Conservation (phyloP, 2,113 vertebrate genomes). For the Aldabrachelys gigantea region DNA sequence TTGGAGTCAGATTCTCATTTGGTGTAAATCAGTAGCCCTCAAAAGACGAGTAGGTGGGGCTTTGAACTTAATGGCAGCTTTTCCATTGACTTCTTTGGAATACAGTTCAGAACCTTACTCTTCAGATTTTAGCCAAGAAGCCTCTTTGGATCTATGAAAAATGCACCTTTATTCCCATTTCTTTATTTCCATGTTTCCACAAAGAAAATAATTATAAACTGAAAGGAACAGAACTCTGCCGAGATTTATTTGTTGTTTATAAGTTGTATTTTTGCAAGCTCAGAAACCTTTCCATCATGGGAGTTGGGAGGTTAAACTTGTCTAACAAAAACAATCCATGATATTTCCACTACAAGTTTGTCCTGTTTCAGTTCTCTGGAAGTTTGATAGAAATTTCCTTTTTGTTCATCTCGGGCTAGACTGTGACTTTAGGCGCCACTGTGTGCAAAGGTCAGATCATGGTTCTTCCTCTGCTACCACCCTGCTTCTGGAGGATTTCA, state of each 20-base stretch:
- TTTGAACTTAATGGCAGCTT: rapidly evolving
- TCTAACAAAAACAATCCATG: neutral
- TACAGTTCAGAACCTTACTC: neutral
- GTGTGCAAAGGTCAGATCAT: neutral
- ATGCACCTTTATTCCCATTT: neutral
- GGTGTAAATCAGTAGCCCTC: neutral
- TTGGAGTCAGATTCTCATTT: neutral
- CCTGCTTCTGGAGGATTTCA: neutral
- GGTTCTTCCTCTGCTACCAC: neutral
- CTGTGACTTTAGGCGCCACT: neutral
- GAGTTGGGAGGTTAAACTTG: neutral
- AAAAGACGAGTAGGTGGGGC: neutral
- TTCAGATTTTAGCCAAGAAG: neutral
- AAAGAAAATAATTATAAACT: neutral
- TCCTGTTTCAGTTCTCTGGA: neutral
- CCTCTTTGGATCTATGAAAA: neutral
- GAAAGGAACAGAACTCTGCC: neutral
- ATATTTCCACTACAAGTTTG: neutral
- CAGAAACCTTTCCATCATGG: neutral
- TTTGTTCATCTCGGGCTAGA: neutral
- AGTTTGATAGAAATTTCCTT: neutral
- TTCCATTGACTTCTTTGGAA: slow-evolving; percentile 1
- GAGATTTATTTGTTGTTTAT: neutral
- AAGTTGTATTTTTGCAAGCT: neutral
- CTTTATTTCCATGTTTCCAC: slow-evolving; percentile 9